Evolutionary conservation across 92 coral and sea anemone genomes (phyloP).

Genomic region (Epizoanthus stellaris): DNA sequence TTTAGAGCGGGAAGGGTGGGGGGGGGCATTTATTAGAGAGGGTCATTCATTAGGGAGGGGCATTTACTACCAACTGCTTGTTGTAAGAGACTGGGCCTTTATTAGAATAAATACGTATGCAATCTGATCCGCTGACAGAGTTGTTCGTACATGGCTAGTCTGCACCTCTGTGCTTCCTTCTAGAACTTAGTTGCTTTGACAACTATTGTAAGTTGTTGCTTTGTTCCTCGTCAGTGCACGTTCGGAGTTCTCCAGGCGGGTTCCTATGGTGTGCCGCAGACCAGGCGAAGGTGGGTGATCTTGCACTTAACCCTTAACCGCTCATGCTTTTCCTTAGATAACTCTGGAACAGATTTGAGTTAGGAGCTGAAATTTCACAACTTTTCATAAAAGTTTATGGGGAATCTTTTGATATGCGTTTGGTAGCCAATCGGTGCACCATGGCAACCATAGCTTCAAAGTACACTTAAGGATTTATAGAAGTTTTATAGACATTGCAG

Average conservation of each 20-base stretch:
- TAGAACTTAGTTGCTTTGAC: neutral
- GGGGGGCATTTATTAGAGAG: neutral
- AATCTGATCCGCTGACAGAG: neutral
- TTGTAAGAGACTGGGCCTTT: neutral
- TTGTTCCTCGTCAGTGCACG: conserved; percentile 75
- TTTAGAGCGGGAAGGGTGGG: neutral
- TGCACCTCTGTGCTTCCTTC: neutral
- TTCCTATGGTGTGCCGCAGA: conserved; percentile 97
- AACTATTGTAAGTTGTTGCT: neutral
- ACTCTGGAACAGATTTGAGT: no score
- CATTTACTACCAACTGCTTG: no score
- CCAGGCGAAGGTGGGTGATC: conserved; percentile 80
- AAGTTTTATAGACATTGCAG: no score
- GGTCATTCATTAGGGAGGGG: no score
- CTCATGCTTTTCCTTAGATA: no score
- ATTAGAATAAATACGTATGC: neutral
- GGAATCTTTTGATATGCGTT: no score
- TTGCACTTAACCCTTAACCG: neutral
- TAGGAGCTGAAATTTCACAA: no score
- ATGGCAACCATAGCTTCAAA: no score
- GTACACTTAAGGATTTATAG: no score
- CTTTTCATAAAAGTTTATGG: no score
- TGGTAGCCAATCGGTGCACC: no score
- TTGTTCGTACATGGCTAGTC: neutral
- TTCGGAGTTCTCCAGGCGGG: conserved; percentile 99